Percentiles rank a stretch among this genome's conserved stretches.
phyloP scores from a whole-genome alignment of 2,888 invertebrate genomes.

The Colostygia pectinataria region DNA sequence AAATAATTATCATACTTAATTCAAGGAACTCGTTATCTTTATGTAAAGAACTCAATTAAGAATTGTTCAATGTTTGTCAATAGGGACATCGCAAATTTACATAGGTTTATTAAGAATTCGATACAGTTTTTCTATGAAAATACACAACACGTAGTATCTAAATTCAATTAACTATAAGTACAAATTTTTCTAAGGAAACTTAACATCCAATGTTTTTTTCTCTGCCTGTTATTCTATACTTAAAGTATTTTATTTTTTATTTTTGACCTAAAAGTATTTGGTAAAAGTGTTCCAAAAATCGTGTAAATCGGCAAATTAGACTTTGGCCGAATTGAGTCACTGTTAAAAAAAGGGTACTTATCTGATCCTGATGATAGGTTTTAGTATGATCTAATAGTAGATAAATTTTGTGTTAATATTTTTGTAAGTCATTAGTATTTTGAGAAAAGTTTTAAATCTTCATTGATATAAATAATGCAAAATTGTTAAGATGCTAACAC shows the following conservation, averaged over 20 bases:
- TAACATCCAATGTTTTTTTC: neutral
- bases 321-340: neutral
- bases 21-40: neutral
- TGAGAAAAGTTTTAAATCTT: too few relatives aligned
- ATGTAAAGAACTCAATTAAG: too few relatives aligned
- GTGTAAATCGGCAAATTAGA: neutral
- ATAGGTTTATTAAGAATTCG: constrained; percentile 12
- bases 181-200: constrained; percentile 5
- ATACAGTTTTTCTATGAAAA: constrained; percentile 14
- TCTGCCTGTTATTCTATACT: too few relatives aligned
- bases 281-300: constrained; percentile 9
- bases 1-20: neutral
- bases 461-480: neutral
- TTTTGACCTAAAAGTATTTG: neutral
- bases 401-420: constrained; percentile 2
- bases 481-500: constrained; percentile 46
- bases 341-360: neutral
- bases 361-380: too few relatives aligned
- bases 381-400: too few relatives aligned
- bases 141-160: constrained; percentile 7
- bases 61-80: neutral
- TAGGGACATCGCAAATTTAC: neutral
- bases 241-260: neutral
- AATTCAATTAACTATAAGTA: constrained; percentile 11
- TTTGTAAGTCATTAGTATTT: neutral